Evolutionary conservation across 2,113 vertebrate species (phyloP).

Genomic region (Ictalurus furcatus): DNA sequence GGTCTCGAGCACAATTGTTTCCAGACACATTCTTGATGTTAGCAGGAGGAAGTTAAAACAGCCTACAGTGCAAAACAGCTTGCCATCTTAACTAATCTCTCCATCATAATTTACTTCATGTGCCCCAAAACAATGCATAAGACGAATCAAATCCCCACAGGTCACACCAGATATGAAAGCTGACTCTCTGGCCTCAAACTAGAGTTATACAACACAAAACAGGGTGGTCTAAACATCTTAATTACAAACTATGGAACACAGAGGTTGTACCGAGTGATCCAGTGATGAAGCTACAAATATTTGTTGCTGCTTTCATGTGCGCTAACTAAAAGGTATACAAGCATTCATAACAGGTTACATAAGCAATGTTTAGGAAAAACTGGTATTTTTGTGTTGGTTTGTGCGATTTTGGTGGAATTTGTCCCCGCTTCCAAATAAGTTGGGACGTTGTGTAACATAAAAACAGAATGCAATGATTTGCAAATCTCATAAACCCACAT

Average conservation of each 20-base stretch:
- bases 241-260: background rate
- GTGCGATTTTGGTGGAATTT: background rate
- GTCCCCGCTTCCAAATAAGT: background rate
- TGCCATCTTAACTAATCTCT: constrained; percentile 30
- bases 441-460: no score
- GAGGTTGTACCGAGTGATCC: background rate
- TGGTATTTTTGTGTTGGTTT: background rate
- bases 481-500: no score
- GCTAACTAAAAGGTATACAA: background rate
- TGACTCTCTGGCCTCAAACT: background rate
- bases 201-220: constrained; percentile 25
- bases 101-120: constrained; percentile 35
- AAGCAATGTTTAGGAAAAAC: background rate
- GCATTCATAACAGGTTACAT: background rate
- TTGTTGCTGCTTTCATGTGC: background rate
- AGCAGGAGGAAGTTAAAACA: constrained; percentile 44
- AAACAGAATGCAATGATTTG: no score
- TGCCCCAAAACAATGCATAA: background rate
- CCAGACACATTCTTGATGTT: constrained; percentile 48
- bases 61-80: constrained; percentile 44
- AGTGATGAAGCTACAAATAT: constrained; percentile 1
- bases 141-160: background rate
- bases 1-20: constrained; percentile 51
- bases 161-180: constrained; percentile 13
- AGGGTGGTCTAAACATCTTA: constrained; percentile 19